phyloP scores from a whole-genome alignment of 1,140 invertebrate genomes.

The Plutomurus gul region DNA sequence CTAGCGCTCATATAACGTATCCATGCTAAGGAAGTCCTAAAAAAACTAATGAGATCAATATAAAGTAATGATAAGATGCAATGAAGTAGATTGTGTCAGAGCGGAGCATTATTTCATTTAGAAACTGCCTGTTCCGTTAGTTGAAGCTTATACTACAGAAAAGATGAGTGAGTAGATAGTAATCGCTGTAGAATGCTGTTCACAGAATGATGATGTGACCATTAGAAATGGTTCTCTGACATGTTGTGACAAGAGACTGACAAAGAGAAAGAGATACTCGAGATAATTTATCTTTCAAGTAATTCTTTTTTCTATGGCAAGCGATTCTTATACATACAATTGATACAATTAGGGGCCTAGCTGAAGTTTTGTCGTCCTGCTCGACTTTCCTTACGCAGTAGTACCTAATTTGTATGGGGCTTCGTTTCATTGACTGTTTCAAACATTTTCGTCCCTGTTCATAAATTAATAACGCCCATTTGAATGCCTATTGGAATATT shows the following conservation, averaged over 20 bases:
- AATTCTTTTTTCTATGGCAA: slow-evolving; percentile 4
- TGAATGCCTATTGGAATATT: no score
- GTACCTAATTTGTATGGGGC: no score
- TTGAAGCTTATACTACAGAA: neutral
- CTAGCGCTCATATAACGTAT: slow-evolving; percentile 10
- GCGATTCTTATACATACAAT: neutral
- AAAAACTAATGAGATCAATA: slow-evolving; percentile 28
- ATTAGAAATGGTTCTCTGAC: slow-evolving; percentile 27
- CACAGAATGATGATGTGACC: slow-evolving; percentile 14
- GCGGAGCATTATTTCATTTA: neutral
- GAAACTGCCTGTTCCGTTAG: neutral
- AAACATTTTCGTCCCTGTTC: no score
- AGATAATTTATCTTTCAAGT: neutral
- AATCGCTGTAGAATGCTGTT: neutral
- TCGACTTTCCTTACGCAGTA: neutral
- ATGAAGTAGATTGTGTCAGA: slow-evolving; percentile 6
- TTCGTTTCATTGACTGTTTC: no score
- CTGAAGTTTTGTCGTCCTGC: neutral
- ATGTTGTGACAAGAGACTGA: slow-evolving; percentile 23
- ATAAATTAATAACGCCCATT: no score
- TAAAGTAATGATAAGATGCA: slow-evolving; percentile 2
- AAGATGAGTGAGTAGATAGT: slow-evolving; percentile 13
- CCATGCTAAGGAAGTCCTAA: slow-evolving; percentile 19
- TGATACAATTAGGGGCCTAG: neutral
- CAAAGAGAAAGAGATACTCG: slow-evolving; percentile 17